phyloP scores from a whole-genome alignment of 2,797 vertebrate species.

The Sebastes matsubarae region DNA sequence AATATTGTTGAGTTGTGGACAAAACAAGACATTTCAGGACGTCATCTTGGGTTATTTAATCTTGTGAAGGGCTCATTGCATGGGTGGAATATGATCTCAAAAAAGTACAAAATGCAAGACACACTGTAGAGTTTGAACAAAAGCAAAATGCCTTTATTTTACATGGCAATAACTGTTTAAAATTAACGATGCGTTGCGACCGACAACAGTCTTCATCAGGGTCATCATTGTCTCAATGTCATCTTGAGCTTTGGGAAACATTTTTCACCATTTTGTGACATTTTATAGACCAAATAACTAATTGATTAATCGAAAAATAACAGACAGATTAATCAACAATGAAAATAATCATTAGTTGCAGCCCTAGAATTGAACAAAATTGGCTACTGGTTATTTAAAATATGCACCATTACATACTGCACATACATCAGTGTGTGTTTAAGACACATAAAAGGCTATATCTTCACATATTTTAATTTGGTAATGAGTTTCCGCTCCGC shows the following conservation, averaged over 20 bases:
- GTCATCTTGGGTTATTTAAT: background rate
- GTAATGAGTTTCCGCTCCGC: background rate
- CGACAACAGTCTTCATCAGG: background rate
- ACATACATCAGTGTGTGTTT: background rate
- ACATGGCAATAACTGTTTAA: background rate
- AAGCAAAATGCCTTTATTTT: background rate
- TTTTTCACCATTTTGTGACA: background rate
- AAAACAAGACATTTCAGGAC: too few relatives aligned
- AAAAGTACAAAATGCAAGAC: background rate
- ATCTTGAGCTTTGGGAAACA: background rate
- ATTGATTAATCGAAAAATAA: background rate
- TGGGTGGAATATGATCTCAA: background rate
- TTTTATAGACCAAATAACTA: background rate
- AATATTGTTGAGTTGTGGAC: too few relatives aligned
- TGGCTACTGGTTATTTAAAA: background rate
- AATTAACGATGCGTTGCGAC: background rate
- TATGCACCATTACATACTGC: background rate
- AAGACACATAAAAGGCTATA: background rate
- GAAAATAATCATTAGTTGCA: background rate
- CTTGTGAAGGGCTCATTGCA: background rate
- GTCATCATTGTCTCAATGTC: too few relatives aligned
- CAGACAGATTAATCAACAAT: background rate
- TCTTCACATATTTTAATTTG: background rate
- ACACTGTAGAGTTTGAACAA: background rate
- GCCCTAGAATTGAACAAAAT: background rate